Base-by-base conservation (phyloP, 2,888 invertebrate genomes). In the Deilephila elpenor region DNA sequence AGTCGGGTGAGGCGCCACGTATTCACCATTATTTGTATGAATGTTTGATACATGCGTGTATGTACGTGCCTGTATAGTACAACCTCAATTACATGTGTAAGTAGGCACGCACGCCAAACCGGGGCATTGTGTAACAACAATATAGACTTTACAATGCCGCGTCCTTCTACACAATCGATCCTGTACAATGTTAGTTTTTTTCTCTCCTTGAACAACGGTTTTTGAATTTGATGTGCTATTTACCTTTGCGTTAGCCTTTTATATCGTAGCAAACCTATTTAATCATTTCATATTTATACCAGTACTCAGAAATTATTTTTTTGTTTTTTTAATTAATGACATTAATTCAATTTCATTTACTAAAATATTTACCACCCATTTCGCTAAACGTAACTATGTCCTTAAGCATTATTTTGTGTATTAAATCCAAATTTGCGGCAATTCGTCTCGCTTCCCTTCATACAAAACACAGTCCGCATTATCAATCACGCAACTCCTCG, bases 161-260 rank as follows among this genome's bases (percentile, higher is more conserved):
- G 70, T 71, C 70, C 70, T 71, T 71, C 70, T n/a, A 8, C 32
- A 59, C 70, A 34, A 71, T 71, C 70, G 70, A 71, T 71, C 56
- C 25, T 53, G 29, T 59, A 59, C 56, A 71, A 59, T 34, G 32
- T 34, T 32, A 32, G n/a, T 32, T 29, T 56, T 51, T 70, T 70
- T 70, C 53, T 70, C 70, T 56, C 34, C 70, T 56, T 70, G 53
- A 70, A 70, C 37, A 37, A 17, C 37, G 51, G 17, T 25, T 51
- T 67, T 67, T 51, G 17, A 51, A 51, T 51, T 67, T 44, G 25
- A 20, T 20, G 11, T 44, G 5, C 25, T n/a, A 11, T 29, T 25
- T 60, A 25, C 5, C 14, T 60, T 56, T 5, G 17, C 6, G 5
- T 56, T n/a, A n/a, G 6, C 6, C 7, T 56, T 5, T 56, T 56